Evolutionary conservation across 2,113 vertebrate species (phyloP).

Genomic region (Holacanthus passer): DNA sequence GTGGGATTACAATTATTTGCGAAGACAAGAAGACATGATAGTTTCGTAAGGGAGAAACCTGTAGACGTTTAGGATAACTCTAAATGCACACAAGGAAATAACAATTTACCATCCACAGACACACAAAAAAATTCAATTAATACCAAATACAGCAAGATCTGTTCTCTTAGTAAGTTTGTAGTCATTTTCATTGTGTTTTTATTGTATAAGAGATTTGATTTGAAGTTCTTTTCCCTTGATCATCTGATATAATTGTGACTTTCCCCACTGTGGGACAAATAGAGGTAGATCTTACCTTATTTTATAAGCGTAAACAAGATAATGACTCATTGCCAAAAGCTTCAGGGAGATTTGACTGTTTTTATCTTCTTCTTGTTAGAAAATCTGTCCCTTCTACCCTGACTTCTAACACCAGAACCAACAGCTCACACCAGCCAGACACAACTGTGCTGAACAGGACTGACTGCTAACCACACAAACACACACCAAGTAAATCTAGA

Average conservation of each 20-base stretch:
- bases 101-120: not conserved
- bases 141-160: not conserved
- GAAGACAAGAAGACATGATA: no score
- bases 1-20: constrained; percentile 7
- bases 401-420: constrained; percentile 14
- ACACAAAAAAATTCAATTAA: not conserved
- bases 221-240: not conserved
- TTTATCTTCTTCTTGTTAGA: not conserved
- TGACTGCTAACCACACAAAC: not conserved
- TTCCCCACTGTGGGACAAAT: no score
- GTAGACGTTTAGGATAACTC: constrained; percentile 19
- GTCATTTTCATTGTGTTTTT: not conserved
- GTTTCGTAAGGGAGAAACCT: not conserved
- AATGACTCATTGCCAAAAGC: not conserved
- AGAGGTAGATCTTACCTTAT: no score
- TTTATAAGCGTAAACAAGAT: no score
- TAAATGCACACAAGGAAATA: not conserved
- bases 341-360: not conserved
- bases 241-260: constrained; percentile 3
- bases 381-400: not conserved
- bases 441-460: not conserved
- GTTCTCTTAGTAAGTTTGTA: not conserved
- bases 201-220: not conserved
- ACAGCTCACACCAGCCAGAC: not conserved
- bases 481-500: not conserved